These are phyloP conservation scores for Gymnothorax javanicus DNA, from an alignment of 2,797 vertebrate genomes.

Conservation along the genomic window DNA sequence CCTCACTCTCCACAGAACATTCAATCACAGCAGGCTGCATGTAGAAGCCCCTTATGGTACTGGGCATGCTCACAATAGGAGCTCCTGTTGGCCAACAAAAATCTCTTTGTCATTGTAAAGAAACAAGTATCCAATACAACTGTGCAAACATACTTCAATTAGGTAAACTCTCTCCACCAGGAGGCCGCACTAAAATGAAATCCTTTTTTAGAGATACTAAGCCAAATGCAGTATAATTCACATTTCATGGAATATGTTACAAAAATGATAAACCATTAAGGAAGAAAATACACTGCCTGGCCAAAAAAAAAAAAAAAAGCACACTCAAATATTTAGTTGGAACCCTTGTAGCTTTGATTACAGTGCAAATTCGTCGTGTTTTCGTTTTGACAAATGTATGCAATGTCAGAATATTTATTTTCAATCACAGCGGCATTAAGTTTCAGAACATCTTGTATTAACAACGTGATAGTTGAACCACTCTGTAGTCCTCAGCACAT, in stretches of 20 bases:
- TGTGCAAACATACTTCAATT: neutral
- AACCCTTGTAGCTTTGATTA: too few relatives aligned
- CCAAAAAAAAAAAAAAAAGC: too few relatives aligned
- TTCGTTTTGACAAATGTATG: too few relatives aligned
- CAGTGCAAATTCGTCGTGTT: too few relatives aligned
- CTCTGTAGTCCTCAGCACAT: too few relatives aligned
- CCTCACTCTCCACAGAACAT: constrained; percentile 80
- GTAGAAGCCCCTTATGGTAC: constrained; percentile 75
- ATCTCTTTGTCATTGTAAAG: neutral
- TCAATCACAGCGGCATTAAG: too few relatives aligned
- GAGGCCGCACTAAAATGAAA: neutral
- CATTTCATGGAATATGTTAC: neutral
- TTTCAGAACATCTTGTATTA: too few relatives aligned
- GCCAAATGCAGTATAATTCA: neutral
- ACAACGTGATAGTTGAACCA: too few relatives aligned
- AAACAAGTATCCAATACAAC: neutral
- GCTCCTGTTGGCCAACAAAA: constrained; percentile 60
- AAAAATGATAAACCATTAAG: neutral
- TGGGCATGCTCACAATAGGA: constrained; percentile 82
- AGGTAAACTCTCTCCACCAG: neutral
- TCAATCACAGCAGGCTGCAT: constrained; percentile 75
- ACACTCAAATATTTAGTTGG: too few relatives aligned
- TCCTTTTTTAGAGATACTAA: neutral
- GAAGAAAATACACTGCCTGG: too few relatives aligned
- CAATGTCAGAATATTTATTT: too few relatives aligned